Base-by-base conservation (phyloP, 2,113 vertebrate genomes). In the Python bivittatus region DNA sequence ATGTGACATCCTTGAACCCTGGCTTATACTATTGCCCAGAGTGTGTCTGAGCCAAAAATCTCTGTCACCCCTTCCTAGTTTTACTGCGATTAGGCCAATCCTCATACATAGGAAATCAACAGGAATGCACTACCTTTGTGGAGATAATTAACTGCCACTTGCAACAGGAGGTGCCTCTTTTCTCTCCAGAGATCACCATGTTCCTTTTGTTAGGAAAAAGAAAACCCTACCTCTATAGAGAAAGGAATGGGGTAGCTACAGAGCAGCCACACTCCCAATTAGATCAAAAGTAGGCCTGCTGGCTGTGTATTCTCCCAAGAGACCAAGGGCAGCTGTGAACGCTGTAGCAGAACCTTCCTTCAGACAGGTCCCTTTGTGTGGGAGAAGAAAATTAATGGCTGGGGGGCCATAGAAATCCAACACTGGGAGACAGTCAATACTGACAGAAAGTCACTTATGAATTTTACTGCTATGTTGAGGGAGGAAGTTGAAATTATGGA, bases 341-440 rank as follows among this genome's bases (percentile, higher is more conserved):
- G 13, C 64, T 15, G 54, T 15, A 25, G 84, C 2, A 15, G 25
- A 0, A 68, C 53, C 44, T 86, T 8, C 79, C 83, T 92, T 13
- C 54, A 0, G 84, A 85, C 7, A 72, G 79, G 29, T 86, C 87
- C 57, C 52, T 91, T 91, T 89, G 90, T n/a, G 27, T 1, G 90
- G 0, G 17, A 1, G 4, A 15, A 15, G 20, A 13, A 29, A 52
- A 52, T 48, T 33, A 84, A 79, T 52, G 29, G 42, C 33, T 0
- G 33, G 6, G 1, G 5, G 0, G 7, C 1, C 1, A 57, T 0
- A 5, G 12, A 29, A 1, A 54, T 3, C 1, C 0, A 23, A 20
- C 25, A 23, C 44, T 4, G 4, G 0, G 20, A 0, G 8, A 2
- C 15, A 4, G 15, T 0, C 0, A 17, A 3, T 4, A 56, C n/a